phyloP scores from a whole-genome alignment of 1,140 invertebrate species.

The Asobara japonica region DNA sequence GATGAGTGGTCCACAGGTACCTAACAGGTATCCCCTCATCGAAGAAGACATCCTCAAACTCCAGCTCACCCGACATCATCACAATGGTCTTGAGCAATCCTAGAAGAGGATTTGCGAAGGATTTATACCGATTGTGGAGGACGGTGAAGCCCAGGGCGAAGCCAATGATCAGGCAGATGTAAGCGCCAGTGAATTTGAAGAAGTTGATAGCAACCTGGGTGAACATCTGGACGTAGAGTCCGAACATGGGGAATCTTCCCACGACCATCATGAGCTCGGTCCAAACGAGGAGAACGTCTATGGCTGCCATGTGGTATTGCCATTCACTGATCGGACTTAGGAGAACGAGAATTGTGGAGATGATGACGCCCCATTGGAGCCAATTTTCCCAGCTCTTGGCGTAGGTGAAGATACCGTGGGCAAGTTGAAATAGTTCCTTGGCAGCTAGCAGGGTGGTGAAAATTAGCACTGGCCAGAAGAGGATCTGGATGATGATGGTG shows the following conservation, averaged over 20 bases:
- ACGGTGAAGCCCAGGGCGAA: conserved; percentile 83
- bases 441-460: conserved; percentile 72
- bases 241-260: conserved; percentile 85
- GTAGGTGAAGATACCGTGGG: conserved; percentile 76
- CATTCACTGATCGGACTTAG: conserved; percentile 62
- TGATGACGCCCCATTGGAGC: conserved; percentile 81
- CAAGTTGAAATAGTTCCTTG: conserved; percentile 80
- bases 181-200: conserved; percentile 82
- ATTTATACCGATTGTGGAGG: conserved; percentile 78
- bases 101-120: conserved; percentile 72
- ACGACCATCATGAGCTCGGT: conserved; percentile 85
- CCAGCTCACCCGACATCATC: conserved; percentile 90
- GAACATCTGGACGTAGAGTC: conserved; percentile 87
- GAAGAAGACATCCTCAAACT: conserved; percentile 87
- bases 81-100: conserved; percentile 82
- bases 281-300: conserved; percentile 82
- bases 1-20: conserved; percentile 76
- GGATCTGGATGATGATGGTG: conserved; percentile 67
- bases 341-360: conserved; percentile 71
- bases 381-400: conserved; percentile 85
- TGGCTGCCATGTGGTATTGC: conserved; percentile 83
- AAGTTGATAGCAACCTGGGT: conserved; percentile 85
- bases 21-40: conserved; percentile 66
- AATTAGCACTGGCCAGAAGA: conserved; percentile 65
- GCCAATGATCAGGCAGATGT: conserved; percentile 81